Percentiles rank a stretch among this genome's conserved stretches.
Evolutionary conservation across 2,797 vertebrate genomes (phyloP).

Genomic region (Natrix natrix): DNA sequence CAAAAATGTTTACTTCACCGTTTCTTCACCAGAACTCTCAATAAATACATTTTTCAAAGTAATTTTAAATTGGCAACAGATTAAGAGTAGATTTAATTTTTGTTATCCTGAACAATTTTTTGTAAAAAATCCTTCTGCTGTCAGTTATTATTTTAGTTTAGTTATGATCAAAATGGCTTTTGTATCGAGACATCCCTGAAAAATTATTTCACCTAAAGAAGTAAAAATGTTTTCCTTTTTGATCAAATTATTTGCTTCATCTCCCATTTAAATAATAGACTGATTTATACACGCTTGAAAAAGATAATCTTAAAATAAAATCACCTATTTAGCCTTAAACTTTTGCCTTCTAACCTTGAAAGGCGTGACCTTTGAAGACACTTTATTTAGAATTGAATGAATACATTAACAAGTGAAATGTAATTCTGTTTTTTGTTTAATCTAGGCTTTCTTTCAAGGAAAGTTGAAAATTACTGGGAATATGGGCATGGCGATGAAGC

Average conservation of each 20-base stretch:
- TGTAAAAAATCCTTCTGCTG: neutral
- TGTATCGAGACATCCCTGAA: neutral
- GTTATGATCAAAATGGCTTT: neutral
- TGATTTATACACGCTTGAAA: neutral
- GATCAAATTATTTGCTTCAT: neutral
- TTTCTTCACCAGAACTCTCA: neutral
- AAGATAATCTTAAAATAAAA: neutral
- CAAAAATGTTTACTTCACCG: neutral
- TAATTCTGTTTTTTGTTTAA: constrained; percentile 6
- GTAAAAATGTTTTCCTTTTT: neutral
- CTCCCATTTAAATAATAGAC: neutral
- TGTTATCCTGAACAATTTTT: neutral
- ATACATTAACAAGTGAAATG: neutral
- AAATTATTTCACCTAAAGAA: neutral
- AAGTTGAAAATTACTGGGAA: constrained; percentile 92
- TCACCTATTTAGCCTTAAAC: neutral
- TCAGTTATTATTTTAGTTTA: neutral
- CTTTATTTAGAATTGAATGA: neutral
- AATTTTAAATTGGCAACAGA: neutral
- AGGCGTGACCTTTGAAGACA: neutral
- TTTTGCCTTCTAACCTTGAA: neutral
- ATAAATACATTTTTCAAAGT: neutral
- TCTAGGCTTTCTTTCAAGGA: constrained; percentile 91
- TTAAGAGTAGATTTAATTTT: neutral
- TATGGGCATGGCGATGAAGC: constrained; percentile 93